Evolutionary conservation across 2,888 invertebrate species (phyloP).

Genomic region (Sphecodes monilicornis): DNA sequence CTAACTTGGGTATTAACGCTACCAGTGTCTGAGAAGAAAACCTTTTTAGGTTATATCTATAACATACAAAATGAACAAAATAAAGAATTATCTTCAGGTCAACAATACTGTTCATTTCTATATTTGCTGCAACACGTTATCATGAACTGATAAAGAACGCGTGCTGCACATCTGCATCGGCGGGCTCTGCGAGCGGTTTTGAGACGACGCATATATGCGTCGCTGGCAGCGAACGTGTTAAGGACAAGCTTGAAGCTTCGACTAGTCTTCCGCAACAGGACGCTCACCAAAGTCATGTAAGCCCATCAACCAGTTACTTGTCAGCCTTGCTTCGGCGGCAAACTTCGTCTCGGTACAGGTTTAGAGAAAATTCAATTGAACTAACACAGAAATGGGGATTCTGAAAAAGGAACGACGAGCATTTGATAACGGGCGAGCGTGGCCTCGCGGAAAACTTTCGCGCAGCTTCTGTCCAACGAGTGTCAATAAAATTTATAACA

Average conservation of each 20-base stretch:
- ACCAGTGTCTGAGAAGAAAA: too few relatives aligned
- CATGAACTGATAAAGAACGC: too few relatives aligned
- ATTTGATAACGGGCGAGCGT: background rate
- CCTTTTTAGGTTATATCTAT: too few relatives aligned
- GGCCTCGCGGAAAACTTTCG: background rate
- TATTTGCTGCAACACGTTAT: too few relatives aligned
- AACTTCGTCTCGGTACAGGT: conserved; percentile 45
- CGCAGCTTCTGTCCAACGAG: conserved; percentile 26
- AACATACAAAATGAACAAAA: too few relatives aligned
- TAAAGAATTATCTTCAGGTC: too few relatives aligned
- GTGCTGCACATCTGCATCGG: too few relatives aligned
- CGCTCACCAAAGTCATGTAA: conserved; percentile 42
- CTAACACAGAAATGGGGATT: conserved; percentile 27
- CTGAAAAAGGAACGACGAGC: background rate
- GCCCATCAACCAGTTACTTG: conserved; percentile 61
- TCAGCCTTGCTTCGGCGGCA: conserved; percentile 28
- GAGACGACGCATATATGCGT: too few relatives aligned
- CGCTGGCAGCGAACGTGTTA: too few relatives aligned
- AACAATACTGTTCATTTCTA: too few relatives aligned
- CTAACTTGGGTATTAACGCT: too few relatives aligned
- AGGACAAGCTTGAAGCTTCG: conserved; percentile 36
- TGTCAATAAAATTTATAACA: conserved; percentile 28
- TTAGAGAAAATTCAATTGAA: conserved; percentile 25
- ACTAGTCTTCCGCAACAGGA: conserved; percentile 34
- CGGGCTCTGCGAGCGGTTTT: too few relatives aligned